Conservation (phyloP, 2,113 vertebrate species). For the Mormoops blainvillei region DNA sequence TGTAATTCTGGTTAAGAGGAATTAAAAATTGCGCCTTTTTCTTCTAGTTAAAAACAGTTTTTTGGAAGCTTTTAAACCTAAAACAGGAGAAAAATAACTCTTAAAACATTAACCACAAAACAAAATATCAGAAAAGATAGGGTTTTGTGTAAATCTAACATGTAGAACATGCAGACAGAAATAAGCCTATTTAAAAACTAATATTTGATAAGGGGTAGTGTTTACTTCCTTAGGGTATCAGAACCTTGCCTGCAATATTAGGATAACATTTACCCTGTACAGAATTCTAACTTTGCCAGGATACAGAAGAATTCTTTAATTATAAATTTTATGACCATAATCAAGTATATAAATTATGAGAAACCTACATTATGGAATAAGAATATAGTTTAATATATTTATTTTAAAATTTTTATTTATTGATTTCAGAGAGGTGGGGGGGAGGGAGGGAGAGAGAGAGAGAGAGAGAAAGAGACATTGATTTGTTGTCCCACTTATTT, state of each 20-base stretch:
- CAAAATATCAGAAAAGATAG: not conserved
- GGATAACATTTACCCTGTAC: not conserved
- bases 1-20: slow-evolving; percentile 62
- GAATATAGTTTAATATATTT: not conserved
- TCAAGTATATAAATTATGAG: not conserved
- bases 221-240: not conserved
- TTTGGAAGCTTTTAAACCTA: slow-evolving; percentile 32
- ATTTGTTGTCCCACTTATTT: too few relatives aligned
- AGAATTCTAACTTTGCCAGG: not conserved
- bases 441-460: too few relatives aligned
- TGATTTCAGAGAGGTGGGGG: too few relatives aligned
- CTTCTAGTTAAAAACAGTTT: slow-evolving; percentile 8
- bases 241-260: not conserved
- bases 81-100: slow-evolving; percentile 23
- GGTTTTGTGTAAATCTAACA: not conserved
- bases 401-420: too few relatives aligned
- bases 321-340: not conserved
- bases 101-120: not conserved
- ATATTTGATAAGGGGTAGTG: not conserved
- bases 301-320: not conserved
- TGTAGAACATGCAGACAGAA: not conserved
- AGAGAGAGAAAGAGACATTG: too few relatives aligned
- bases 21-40: slow-evolving; percentile 50
- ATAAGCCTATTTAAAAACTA: not conserved
- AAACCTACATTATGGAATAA: not conserved